phyloP scores from a whole-genome alignment of 2,888 invertebrate genomes.

The Cepaea hortensis region DNA sequence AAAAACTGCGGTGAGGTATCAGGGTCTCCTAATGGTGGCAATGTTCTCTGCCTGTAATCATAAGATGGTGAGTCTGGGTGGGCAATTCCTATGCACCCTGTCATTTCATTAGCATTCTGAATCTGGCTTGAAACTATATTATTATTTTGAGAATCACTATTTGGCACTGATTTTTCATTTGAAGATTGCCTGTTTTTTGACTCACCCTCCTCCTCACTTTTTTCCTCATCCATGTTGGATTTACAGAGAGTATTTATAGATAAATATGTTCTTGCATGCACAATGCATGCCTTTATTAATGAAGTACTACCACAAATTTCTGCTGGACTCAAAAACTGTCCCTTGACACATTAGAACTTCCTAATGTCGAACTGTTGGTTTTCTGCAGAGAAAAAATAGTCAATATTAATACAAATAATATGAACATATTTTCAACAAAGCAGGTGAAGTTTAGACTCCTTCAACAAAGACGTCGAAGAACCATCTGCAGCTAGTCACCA shows the following conservation, averaged over 20 bases:
- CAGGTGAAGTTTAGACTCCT: too few relatives aligned
- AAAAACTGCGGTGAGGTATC: not conserved
- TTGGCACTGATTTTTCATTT: constrained; percentile 32
- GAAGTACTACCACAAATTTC: too few relatives aligned
- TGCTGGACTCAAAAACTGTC: too few relatives aligned
- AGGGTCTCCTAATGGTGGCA: constrained; percentile 11
- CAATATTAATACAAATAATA: too few relatives aligned
- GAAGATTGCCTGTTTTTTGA: constrained; percentile 48
- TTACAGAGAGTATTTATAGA: not conserved
- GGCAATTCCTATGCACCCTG: constrained; percentile 2
- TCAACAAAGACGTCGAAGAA: too few relatives aligned
- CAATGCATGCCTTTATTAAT: too few relatives aligned
- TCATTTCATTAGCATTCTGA: not conserved
- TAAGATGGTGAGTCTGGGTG: constrained; percentile 14
- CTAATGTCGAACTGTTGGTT: too few relatives aligned
- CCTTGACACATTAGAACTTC: too few relatives aligned
- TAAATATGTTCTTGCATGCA: too few relatives aligned
- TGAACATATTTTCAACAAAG: too few relatives aligned
- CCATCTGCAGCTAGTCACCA: too few relatives aligned
- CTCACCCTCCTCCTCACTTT: constrained; percentile 44
- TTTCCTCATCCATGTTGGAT: constrained; percentile 43
- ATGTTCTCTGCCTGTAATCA: not conserved
- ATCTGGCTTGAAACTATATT: not conserved
- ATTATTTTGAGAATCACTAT: constrained; percentile 21
- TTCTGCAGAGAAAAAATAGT: too few relatives aligned